Percentiles rank a stretch among this genome's conserved stretches.
Evolutionary conservation across 2,888 invertebrate species (phyloP).

Genomic region (Conistra vaccinii): DNA sequence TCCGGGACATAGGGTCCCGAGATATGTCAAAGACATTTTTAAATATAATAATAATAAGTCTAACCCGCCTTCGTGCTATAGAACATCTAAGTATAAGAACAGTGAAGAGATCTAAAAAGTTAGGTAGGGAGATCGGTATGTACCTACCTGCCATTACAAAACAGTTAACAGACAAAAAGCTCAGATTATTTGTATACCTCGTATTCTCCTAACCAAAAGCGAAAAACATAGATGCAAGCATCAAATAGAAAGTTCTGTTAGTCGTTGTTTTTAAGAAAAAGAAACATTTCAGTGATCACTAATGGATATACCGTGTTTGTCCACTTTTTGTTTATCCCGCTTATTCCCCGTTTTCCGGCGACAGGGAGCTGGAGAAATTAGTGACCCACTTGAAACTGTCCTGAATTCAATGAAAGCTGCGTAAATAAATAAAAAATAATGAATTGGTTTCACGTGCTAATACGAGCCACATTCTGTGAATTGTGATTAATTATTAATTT

Average conservation of each 20-base stretch:
- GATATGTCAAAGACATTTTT: too few relatives aligned
- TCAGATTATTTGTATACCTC: neutral
- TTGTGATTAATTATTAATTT: neutral
- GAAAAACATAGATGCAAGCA: conserved; percentile 9
- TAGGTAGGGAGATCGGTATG: neutral
- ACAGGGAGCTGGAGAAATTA: conserved; percentile 20
- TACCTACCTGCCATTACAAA: neutral
- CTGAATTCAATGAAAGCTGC: conserved; percentile 4
- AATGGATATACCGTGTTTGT: conserved; percentile 59
- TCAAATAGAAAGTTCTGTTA: conserved; percentile 23
- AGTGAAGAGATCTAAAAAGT: neutral
- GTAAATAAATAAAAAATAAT: conserved; percentile 12
- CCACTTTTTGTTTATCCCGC: conserved; percentile 43
- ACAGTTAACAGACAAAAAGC: neutral
- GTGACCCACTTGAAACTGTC: conserved; percentile 18
- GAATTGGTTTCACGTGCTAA: neutral
- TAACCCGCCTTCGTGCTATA: too few relatives aligned
- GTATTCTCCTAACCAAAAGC: neutral
- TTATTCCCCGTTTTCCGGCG: conserved; percentile 19
- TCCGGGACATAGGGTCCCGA: too few relatives aligned
- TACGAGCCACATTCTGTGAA: neutral
- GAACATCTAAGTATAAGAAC: neutral
- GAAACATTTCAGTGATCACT: conserved; percentile 38
- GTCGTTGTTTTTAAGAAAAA: conserved; percentile 38
- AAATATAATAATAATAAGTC: too few relatives aligned